These are phyloP conservation scores for Plutella xylostella DNA, from an alignment of 2,888 invertebrate genomes.

Conservation along the genomic window DNA sequence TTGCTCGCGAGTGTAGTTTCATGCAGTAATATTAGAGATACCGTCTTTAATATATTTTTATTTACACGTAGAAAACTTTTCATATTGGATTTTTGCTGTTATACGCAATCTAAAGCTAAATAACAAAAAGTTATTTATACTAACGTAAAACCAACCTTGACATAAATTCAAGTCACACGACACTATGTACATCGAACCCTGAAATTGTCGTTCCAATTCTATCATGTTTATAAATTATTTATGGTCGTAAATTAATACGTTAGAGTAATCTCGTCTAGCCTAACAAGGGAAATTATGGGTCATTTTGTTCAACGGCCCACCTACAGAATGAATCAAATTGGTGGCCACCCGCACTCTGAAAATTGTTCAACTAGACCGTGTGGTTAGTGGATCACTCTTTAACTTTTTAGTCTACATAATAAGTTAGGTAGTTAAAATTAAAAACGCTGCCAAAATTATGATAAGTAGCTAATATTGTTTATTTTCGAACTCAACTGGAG, in stretches of 20 bases:
- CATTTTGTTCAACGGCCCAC: slow-evolving; percentile 55
- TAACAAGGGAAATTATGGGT: slow-evolving; percentile 63
- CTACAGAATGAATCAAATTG: slow-evolving; percentile 56
- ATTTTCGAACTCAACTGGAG: too few relatives aligned
- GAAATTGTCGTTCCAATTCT: slow-evolving; percentile 25
- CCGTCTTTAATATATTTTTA: too few relatives aligned
- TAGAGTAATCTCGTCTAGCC: slow-evolving; percentile 37
- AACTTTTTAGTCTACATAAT: too few relatives aligned
- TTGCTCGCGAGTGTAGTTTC: too few relatives aligned
- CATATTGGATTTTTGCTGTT: too few relatives aligned
- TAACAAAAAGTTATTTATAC: too few relatives aligned
- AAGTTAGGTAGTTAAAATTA: neutral
- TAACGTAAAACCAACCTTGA: too few relatives aligned
- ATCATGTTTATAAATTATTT: slow-evolving; percentile 36
- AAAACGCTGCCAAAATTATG: slow-evolving; percentile 5
- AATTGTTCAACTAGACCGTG: slow-evolving; percentile 31
- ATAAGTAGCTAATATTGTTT: too few relatives aligned
- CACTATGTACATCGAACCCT: slow-evolving; percentile 2
- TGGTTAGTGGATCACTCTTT: too few relatives aligned
- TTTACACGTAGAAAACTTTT: too few relatives aligned
- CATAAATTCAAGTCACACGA: neutral
- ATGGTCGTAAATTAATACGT: slow-evolving; percentile 54
- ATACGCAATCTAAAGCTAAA: too few relatives aligned
- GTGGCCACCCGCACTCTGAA: slow-evolving; percentile 48
- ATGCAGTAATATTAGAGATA: too few relatives aligned